These are phyloP conservation scores for Philantomba maxwellii DNA, from an alignment of 2,113 vertebrate genomes.

Conservation along the genomic window DNA sequence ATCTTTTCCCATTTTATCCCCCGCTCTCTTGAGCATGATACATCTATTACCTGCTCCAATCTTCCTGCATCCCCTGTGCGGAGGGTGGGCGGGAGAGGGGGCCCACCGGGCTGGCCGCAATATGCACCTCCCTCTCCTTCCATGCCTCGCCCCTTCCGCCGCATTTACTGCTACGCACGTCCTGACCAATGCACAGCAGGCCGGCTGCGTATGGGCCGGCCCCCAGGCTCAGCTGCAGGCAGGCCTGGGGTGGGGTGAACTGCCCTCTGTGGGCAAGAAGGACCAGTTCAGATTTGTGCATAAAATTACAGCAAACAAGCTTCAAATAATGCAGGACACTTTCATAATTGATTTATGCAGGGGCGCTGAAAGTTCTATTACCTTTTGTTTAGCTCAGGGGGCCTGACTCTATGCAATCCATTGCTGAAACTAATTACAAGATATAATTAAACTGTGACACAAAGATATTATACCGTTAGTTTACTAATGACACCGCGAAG, in stretches of 20 bases:
- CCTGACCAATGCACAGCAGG: neutral
- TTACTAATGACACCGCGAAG: constrained; percentile 92
- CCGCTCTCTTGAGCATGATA: neutral
- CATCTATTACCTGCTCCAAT: neutral
- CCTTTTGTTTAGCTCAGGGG: constrained; percentile 89
- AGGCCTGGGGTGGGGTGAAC: constrained; percentile 39
- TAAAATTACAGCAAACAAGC: constrained; percentile 85
- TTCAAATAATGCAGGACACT: constrained; percentile 81
- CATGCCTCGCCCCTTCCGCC: neutral
- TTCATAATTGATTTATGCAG: constrained; percentile 85
- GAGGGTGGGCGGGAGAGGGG: neutral
- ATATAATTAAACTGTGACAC: constrained; percentile 98
- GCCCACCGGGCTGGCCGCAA: rapidly evolving
- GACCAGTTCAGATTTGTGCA: constrained; percentile 76
- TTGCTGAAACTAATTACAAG: constrained; percentile 99
- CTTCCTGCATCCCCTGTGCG: rapidly evolving
- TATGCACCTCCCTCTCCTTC: neutral
- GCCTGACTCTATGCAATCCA: constrained; percentile 92
- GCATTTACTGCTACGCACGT: neutral
- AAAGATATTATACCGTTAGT: constrained; percentile 87
- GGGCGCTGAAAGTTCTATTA: constrained; percentile 84
- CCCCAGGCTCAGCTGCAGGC: constrained; percentile 17
- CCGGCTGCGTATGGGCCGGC: neutral
- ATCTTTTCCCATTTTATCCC: constrained; percentile 63
- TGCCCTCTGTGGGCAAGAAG: constrained; percentile 61